Conservation (phyloP, 2,113 vertebrate genomes). For the Istiophorus platypterus region DNA sequence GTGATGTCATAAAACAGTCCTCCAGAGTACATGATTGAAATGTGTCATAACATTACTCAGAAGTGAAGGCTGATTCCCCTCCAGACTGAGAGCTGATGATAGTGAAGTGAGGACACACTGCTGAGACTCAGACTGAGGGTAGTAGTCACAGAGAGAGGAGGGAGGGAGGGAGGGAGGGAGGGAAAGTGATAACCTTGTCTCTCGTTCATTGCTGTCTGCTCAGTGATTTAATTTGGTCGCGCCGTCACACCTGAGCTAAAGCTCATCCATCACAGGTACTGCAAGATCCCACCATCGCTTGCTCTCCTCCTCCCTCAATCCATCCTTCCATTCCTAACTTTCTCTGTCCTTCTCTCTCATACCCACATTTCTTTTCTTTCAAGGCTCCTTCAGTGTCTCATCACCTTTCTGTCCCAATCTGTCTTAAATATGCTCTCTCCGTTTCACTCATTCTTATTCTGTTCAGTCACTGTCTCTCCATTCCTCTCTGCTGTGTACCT, state of each 20-base stretch:
- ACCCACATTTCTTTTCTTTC: conserved; percentile 17
- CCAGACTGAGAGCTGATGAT: conserved; percentile 46
- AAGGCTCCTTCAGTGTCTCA: conserved; percentile 29
- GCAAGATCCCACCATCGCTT: conserved; percentile 45
- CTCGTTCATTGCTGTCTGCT: conserved; percentile 79
- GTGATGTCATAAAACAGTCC: conserved; percentile 31
- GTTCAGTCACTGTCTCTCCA: neutral
- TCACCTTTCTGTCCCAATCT: conserved; percentile 25
- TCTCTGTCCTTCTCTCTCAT: neutral
- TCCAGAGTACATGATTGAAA: conserved; percentile 55
- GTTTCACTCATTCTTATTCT: neutral
- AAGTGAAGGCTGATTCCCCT: conserved; percentile 19
- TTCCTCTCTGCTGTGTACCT: neutral
- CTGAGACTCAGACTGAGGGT: conserved; percentile 50
- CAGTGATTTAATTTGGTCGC: conserved; percentile 80
- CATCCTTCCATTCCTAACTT: conserved; percentile 22
- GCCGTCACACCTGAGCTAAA: conserved; percentile 79
- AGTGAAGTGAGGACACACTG: conserved; percentile 43
- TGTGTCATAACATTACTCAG: conserved; percentile 34
- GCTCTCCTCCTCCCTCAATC: conserved; percentile 18
- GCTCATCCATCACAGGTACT: conserved; percentile 78
- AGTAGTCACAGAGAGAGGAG: conserved; percentile 32
- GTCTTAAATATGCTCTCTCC: conserved; percentile 26
- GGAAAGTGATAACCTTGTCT: conserved; percentile 79
- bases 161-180: conserved; percentile 22